phyloP scores from a whole-genome alignment of 1,140 invertebrate species.

The Nilaparvata lugens region DNA sequence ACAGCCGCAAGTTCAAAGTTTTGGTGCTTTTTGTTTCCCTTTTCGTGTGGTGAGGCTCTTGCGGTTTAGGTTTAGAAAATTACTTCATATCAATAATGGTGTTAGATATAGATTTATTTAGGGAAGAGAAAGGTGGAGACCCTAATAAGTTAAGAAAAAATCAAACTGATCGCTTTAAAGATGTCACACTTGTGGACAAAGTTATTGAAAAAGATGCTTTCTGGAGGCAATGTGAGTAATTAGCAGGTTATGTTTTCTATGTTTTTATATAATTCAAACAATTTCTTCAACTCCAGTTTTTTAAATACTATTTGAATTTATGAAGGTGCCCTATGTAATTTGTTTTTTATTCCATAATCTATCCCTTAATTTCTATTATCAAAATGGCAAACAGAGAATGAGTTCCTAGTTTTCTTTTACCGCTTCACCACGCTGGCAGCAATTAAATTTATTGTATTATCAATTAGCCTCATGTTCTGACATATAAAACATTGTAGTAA shows the following conservation, averaged over 20 bases:
- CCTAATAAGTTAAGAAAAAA: constrained; percentile 86
- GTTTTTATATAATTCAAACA: background rate
- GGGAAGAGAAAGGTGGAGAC: constrained; percentile 89
- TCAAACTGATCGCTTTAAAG: constrained; percentile 88
- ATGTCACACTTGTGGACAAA: constrained; percentile 81
- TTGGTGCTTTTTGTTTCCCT: too few relatives aligned
- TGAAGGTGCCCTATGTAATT: background rate
- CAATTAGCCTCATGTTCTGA: too few relatives aligned
- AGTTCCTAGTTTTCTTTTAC: constrained; percentile 14
- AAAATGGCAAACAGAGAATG: too few relatives aligned
- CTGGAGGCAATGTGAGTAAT: constrained; percentile 70
- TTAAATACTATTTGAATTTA: background rate
- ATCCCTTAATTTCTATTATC: too few relatives aligned
- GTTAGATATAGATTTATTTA: constrained; percentile 94
- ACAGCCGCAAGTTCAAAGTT: too few relatives aligned
- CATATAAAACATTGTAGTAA: too few relatives aligned
- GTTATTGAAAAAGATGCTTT: constrained; percentile 80
- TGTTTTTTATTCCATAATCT: background rate
- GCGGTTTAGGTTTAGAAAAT: too few relatives aligned
- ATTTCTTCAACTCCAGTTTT: background rate
- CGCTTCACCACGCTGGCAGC: too few relatives aligned
- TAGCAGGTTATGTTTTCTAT: constrained; percentile 6
- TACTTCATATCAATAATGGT: constrained; percentile 59
- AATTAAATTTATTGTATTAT: too few relatives aligned
- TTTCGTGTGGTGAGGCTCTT: too few relatives aligned